phyloP scores from a whole-genome alignment of 1,140 invertebrate species.

The Neuroterus valhalla region DNA sequence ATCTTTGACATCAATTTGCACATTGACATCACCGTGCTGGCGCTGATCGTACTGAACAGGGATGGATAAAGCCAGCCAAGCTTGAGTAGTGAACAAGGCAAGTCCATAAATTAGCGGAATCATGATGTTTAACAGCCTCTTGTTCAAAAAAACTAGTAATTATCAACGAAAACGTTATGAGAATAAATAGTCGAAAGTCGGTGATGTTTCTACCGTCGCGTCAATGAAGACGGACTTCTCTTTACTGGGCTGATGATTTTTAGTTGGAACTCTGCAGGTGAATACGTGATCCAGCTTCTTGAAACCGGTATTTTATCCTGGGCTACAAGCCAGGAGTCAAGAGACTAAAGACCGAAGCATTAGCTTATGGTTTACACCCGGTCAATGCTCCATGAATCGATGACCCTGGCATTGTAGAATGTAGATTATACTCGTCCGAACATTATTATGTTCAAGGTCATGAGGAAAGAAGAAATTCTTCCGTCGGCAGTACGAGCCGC shows the following conservation, averaged over 20 bases:
- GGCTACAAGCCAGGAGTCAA: conserved; percentile 29
- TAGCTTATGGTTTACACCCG: neutral
- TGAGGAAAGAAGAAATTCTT: neutral
- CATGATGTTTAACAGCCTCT: conserved; percentile 38
- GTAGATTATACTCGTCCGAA: neutral
- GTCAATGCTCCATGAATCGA: conserved; percentile 8
- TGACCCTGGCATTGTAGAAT: conserved; percentile 12
- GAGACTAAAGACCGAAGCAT: neutral
- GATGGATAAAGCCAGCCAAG: conserved; percentile 15
- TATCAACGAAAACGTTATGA: conserved; percentile 41
- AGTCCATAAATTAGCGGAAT: conserved; percentile 39
- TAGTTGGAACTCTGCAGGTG: conserved; percentile 8
- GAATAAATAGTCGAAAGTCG: conserved; percentile 22
- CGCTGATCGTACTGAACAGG: conserved; percentile 80
- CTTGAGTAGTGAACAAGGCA: conserved; percentile 38
- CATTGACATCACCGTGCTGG: conserved; percentile 85
- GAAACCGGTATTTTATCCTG: conserved; percentile 52
- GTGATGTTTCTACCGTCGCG: conserved; percentile 5
- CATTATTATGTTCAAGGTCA: neutral
- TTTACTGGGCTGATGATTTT: conserved; percentile 31
- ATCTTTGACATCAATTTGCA: conserved; percentile 86
- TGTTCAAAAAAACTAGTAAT: neutral
- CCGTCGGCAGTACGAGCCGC: neutral
- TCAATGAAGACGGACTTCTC: conserved; percentile 22
- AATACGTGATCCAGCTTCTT: conserved; percentile 32